Evolutionary conservation across 2,888 invertebrate species (phyloP).

Genomic region (Ashinkailepas kermadecensis): DNA sequence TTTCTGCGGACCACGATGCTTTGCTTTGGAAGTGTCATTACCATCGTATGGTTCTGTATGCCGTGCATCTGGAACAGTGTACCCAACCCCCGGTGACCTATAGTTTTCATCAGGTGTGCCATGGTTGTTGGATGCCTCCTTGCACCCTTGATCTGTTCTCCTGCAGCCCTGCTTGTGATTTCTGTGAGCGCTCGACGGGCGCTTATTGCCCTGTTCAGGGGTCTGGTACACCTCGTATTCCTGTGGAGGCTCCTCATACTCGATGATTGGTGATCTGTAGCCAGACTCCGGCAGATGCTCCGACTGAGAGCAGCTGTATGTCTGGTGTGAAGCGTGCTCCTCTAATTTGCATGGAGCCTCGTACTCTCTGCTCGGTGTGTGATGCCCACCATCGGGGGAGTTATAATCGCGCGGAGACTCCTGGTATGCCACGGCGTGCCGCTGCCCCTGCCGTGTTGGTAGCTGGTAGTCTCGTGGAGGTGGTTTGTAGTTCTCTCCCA

Average conservation of each 20-base stretch:
- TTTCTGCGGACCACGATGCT: too few species aligned
- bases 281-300: background rate
- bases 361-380: background rate
- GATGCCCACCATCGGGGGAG: background rate
- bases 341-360: background rate
- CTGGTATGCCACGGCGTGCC: background rate
- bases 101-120: background rate
- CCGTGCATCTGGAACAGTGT: background rate
- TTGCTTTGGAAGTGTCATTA: too few species aligned
- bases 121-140: background rate
- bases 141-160: background rate
- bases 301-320: background rate
- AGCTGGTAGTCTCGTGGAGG: background rate
- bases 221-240: background rate
- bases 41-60: background rate
- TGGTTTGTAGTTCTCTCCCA: background rate
- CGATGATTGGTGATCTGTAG: background rate
- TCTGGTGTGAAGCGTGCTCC: background rate
- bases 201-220: too few species aligned
- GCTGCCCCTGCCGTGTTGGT: background rate
- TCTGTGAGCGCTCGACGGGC: too few species aligned
- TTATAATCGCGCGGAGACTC: background rate
- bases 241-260: background rate
- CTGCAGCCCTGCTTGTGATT: too few species aligned
- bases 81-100: background rate